Base-by-base conservation (phyloP, 2,113 vertebrate species). In the Macquaria ambigua region DNA sequence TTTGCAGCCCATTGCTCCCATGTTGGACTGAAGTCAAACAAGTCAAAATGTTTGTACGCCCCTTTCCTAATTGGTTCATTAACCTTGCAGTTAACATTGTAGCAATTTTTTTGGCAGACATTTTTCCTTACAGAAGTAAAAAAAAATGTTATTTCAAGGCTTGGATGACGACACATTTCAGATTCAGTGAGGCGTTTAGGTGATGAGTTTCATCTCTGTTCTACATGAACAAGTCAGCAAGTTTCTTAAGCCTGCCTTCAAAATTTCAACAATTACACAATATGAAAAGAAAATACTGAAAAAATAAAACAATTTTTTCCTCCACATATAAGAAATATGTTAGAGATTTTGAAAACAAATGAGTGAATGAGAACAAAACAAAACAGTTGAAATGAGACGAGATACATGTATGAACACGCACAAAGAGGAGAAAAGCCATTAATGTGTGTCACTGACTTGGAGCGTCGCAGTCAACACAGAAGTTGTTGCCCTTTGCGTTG, bases 391-490 rank as follows among this genome's bases (percentile, higher is more conserved):
- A 46, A 34, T 18, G 18, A 70, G 46, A 62, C 5, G 25, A 25
- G 41, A 21, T 52, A 15, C 18, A 14, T 12, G 39, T 20, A 37
- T 21, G 25, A 31, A 48, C 34, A 15, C 39, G 34, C 8, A 68
- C 14, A 72, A 58, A 37, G 59, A n/a, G 5, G 23, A 74, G 15
- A 71, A 21, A 43, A 61, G 34, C 5, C 10, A 1, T 61, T 58
- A 4, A 16, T 39, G 37, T 12, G 25, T 28, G 62, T 41, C 28
- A 96, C 97, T 96, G 84, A 98, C 98, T 99, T 21, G 96, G 96
- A 1, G 97, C 97, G 16, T 96, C 96, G 0, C 97, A 98, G 95
- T 99, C 98, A 58, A 98, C 98, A 58, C 98, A 99, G 92, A 95
- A 94, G 10, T 96, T 96, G 95, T 99, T 99, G 50, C 98, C 98